These are phyloP conservation scores for Plemyria rubiginata DNA, from an alignment of 2,888 invertebrate species.

Conservation along the genomic window DNA sequence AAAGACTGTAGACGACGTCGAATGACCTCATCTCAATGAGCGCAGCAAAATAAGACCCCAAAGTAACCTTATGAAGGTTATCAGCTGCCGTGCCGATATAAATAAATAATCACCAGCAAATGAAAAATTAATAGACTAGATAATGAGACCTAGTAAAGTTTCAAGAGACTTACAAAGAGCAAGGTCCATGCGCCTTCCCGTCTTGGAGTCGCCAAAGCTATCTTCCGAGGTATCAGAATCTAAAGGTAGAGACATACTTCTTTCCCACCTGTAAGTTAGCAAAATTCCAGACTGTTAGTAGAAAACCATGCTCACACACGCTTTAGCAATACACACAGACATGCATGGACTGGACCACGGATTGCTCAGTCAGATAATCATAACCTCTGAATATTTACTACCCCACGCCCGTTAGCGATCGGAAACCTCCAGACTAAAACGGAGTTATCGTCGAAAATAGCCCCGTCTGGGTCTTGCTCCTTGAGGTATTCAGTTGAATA, in stretches of 20 bases:
- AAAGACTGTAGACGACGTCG: constrained; percentile 52
- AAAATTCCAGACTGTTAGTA: constrained; percentile 28
- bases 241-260: constrained; percentile 89
- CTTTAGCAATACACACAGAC: background rate
- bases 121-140: constrained; percentile 76
- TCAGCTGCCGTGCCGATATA: constrained; percentile 80
- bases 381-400: too few species aligned
- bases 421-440: too few species aligned
- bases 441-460: too few species aligned
- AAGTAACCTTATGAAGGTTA: constrained; percentile 56
- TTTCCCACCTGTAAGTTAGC: constrained; percentile 84
- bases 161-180: constrained; percentile 90
- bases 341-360: background rate
- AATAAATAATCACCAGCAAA: constrained; percentile 81
- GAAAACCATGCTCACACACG: constrained; percentile 21
- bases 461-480: too few species aligned
- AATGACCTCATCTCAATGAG: constrained; percentile 54
- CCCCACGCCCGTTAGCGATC: too few species aligned
- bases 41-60: constrained; percentile 57
- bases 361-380: too few species aligned
- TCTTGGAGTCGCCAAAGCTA: constrained; percentile 73
- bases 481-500: too few species aligned
- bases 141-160: constrained; percentile 41
- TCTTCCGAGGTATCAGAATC: constrained; percentile 78
- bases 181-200: constrained; percentile 91